Percentiles rank a stretch among this genome's conserved stretches.
Conservation (phyloP, 2,797 vertebrate species). For the Gastrophryne carolinensis region DNA sequence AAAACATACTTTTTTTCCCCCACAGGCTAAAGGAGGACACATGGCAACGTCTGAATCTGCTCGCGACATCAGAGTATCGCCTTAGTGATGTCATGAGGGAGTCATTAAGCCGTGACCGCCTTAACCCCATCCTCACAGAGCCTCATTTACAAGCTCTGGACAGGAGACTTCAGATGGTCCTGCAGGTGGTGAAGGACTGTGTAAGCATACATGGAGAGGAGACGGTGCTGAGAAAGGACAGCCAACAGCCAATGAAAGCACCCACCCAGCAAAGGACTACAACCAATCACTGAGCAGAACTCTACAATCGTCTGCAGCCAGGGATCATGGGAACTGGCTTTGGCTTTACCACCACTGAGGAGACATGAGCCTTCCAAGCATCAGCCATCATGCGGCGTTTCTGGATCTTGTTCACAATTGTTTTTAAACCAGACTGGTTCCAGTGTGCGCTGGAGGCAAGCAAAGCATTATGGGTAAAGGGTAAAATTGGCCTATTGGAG, state of each 20-base stretch:
- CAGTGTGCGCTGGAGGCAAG: no score
- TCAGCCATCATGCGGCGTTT: no score
- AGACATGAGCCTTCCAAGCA: no score
- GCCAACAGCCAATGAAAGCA: background rate
- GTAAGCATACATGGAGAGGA: slow-evolving; percentile 72
- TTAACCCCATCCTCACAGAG: slow-evolving; percentile 82
- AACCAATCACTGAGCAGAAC: background rate
- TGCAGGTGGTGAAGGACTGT: slow-evolving; percentile 75
- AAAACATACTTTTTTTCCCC: background rate
- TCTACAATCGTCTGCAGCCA: no score
- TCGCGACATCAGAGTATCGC: slow-evolving; percentile 72
- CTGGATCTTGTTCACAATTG: no score
- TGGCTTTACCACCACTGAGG: no score
- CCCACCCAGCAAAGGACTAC: background rate
- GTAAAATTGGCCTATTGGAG: no score
- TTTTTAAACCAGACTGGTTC: no score
- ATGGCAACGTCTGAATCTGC: slow-evolving; percentile 76
- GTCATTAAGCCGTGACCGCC: slow-evolving; percentile 78
- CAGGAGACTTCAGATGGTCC: slow-evolving; percentile 79
- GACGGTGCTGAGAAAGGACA: slow-evolving; percentile 74
- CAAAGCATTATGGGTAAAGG: no score
- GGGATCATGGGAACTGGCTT: no score
- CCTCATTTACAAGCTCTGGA: slow-evolving; percentile 88
- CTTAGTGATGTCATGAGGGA: slow-evolving; percentile 92
- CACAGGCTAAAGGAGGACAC: slow-evolving; percentile 88